These are phyloP conservation scores for Bombus superbus DNA, from an alignment of 1,140 invertebrate genomes.

Conservation along the genomic window DNA sequence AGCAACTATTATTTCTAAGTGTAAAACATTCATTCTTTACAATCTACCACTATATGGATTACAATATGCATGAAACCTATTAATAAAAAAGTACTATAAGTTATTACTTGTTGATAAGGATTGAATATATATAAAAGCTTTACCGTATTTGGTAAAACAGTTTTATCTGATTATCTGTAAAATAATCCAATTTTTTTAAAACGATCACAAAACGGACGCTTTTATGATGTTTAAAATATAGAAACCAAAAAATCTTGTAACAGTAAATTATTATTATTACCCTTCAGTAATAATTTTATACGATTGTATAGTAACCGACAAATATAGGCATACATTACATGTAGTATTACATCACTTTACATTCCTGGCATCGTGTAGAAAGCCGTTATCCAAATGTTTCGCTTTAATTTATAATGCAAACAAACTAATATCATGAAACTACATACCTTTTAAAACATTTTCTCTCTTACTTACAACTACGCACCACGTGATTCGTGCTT, in stretches of 20 bases:
- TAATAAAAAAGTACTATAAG: background rate
- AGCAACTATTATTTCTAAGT: slow-evolving; percentile 60
- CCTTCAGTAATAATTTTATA: background rate
- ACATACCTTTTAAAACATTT: background rate
- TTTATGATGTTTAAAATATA: background rate
- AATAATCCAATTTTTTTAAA: background rate
- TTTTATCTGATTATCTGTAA: background rate
- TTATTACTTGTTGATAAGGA: background rate
- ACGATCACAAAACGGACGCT: background rate
- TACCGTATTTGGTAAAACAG: background rate
- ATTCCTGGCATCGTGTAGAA: background rate
- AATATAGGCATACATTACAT: slow-evolving; percentile 44
- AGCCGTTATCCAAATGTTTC: slow-evolving; percentile 18
- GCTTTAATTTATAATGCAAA: slow-evolving; percentile 15
- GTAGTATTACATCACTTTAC: slow-evolving; percentile 40
- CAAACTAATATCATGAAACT: slow-evolving; percentile 7
- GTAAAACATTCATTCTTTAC: slow-evolving; percentile 10
- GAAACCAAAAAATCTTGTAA: background rate
- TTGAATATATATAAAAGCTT: background rate
- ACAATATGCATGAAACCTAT: background rate
- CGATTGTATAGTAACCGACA: background rate
- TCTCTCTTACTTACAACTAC: background rate
- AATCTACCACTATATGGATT: background rate
- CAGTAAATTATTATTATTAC: no score
- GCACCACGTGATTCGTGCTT: background rate